Evolutionary conservation across 1,140 invertebrate species (phyloP).

Genomic region (Tetragonula clypearis): DNA sequence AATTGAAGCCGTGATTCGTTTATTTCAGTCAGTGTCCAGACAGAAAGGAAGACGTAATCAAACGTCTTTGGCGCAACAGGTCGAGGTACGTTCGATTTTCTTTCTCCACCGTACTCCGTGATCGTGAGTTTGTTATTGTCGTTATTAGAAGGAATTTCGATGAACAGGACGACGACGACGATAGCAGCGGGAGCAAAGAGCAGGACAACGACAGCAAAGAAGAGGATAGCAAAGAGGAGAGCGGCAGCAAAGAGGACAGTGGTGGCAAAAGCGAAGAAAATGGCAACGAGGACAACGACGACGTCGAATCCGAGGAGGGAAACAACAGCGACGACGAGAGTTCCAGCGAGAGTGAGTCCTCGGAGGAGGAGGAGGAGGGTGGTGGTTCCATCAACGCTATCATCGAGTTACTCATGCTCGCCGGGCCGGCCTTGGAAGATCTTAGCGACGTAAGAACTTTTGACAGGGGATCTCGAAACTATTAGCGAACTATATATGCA

Average conservation of each 20-base stretch:
- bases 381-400: constrained; percentile 72
- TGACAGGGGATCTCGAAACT: background rate
- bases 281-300: background rate
- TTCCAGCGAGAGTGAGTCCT: constrained; percentile 37
- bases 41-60: constrained; percentile 61
- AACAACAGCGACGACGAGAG: background rate
- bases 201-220: constrained; percentile 15
- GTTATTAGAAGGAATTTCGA: background rate
- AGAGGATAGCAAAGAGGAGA: constrained; percentile 21
- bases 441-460: constrained; percentile 76
- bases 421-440: constrained; percentile 76
- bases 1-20: constrained; percentile 47
- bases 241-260: constrained; percentile 2
- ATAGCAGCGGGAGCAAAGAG: constrained; percentile 30
- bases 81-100: constrained; percentile 42
- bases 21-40: constrained; percentile 55
- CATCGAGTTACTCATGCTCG: constrained; percentile 72
- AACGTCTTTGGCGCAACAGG: constrained; percentile 64
- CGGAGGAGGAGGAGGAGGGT: constrained; percentile 57
- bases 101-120: background rate
- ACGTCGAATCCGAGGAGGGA: background rate
- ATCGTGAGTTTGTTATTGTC: background rate
- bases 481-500: background rate
- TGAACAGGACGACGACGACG: constrained; percentile 19
- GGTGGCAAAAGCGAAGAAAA: constrained; percentile 2